phyloP scores from a whole-genome alignment of 2,888 invertebrate species.

The Pachymerium ferrugineum region DNA sequence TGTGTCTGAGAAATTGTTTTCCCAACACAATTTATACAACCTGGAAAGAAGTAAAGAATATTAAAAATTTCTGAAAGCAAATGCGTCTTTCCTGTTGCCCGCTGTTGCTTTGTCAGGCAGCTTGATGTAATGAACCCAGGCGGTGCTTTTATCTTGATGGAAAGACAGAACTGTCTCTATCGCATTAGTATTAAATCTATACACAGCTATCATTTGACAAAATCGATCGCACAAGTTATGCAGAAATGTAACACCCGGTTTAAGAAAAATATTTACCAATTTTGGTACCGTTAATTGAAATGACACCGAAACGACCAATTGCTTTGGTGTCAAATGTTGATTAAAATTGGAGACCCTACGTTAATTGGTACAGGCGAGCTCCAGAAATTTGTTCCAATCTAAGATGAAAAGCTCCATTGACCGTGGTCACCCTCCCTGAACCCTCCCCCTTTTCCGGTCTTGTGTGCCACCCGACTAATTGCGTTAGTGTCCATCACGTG shows the following conservation, averaged over 20 bases:
- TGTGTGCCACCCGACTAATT: not conserved
- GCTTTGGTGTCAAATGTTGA: not conserved
- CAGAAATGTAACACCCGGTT: too few species aligned
- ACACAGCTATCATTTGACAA: too few species aligned
- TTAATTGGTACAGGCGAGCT: not conserved
- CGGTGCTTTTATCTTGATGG: not conserved
- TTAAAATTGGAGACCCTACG: not conserved
- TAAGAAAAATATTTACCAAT: too few species aligned
- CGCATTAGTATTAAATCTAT: too few species aligned
- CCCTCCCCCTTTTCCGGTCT: not conserved
- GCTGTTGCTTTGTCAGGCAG: not conserved
- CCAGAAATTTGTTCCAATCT: not conserved
- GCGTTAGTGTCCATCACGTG: not conserved
- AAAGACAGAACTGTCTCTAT: not conserved
- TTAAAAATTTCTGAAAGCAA: too few species aligned
- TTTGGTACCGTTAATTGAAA: not conserved
- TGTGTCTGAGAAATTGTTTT: too few species aligned
- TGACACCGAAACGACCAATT: not conserved
- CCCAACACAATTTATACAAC: too few species aligned
- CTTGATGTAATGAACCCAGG: not conserved
- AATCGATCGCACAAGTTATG: too few species aligned
- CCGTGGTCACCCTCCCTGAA: not conserved
- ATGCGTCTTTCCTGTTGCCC: not conserved
- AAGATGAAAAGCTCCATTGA: not conserved
- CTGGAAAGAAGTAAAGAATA: not conserved